Evolutionary conservation across 53 echinoderm and acorn worm species (phyloP).

Genomic region (Henricia sp.): DNA sequence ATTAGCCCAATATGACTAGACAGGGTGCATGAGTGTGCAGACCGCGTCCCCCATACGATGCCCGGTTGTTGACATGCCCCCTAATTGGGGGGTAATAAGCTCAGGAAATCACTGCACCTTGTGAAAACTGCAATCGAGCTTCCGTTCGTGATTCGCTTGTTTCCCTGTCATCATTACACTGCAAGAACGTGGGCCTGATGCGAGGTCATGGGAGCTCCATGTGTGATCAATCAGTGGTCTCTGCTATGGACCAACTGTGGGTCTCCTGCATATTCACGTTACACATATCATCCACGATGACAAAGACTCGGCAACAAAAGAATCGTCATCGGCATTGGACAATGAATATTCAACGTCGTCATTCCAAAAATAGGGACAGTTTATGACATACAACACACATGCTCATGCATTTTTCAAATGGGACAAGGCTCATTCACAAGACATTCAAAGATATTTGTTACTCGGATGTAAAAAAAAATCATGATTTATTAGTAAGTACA

Average conservation of each 20-base stretch:
- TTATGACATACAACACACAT: too few relatives aligned
- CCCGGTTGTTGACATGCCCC: constrained; percentile 67
- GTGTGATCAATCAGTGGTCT: constrained; percentile 62
- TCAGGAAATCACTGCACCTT: constrained; percentile 71
- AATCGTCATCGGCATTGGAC: too few relatives aligned
- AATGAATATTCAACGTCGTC: too few relatives aligned
- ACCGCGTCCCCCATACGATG: constrained; percentile 42
- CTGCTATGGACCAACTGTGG: not conserved
- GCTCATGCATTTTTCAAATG: too few relatives aligned
- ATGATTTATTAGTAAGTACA: too few relatives aligned
- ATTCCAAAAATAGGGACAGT: too few relatives aligned
- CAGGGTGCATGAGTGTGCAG: constrained; percentile 60
- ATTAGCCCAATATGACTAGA: constrained; percentile 54
- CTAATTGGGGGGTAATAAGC: constrained; percentile 61
- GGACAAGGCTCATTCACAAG: too few relatives aligned
- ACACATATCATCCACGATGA: too few relatives aligned
- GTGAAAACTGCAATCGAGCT: constrained; percentile 72
- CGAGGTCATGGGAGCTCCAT: constrained; percentile 58
- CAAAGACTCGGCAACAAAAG: too few relatives aligned
- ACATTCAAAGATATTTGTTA: too few relatives aligned
- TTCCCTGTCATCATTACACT: constrained; percentile 72
- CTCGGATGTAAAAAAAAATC: too few relatives aligned
- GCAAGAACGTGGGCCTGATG: constrained; percentile 67
- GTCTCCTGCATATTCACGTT: too few relatives aligned
- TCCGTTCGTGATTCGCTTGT: constrained; percentile 68